Conservation (phyloP, 2,888 invertebrate species). For the Euplagia quadripunctaria region DNA sequence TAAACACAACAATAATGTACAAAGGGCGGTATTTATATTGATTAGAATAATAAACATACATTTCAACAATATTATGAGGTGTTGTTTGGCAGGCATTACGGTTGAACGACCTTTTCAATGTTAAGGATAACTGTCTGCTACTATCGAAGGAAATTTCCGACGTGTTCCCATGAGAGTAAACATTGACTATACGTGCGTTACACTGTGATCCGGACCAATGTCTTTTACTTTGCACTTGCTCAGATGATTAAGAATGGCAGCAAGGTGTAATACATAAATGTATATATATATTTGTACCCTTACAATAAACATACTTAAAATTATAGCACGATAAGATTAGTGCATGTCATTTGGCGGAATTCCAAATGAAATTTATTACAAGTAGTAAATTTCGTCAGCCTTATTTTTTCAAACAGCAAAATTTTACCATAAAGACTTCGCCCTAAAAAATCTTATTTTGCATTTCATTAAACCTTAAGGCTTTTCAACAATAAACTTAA, state of each 20-base stretch:
- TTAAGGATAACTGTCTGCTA: background rate
- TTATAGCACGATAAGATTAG: background rate
- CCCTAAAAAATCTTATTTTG: background rate
- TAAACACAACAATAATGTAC: too few species aligned
- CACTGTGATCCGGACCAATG: background rate
- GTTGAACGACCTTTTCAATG: constrained; percentile 1
- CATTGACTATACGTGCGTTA: background rate
- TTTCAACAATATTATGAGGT: background rate
- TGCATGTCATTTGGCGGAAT: background rate
- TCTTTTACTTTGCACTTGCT: background rate
- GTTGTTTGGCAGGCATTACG: background rate
- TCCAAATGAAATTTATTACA: background rate
- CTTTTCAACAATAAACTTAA: background rate
- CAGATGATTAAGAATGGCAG: background rate
- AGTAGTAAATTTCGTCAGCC: background rate
- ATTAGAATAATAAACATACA: too few species aligned
- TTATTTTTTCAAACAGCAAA: background rate
- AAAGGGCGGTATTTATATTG: too few species aligned
- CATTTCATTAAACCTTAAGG: constrained; percentile 13
- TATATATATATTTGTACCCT: background rate
- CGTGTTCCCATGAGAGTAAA: background rate
- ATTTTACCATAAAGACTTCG: background rate
- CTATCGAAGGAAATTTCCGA: background rate
- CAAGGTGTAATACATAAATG: background rate
- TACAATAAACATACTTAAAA: background rate